Conservation (phyloP, 64 coral and sea anemone species). For the Pocillopora verrucosa region DNA sequence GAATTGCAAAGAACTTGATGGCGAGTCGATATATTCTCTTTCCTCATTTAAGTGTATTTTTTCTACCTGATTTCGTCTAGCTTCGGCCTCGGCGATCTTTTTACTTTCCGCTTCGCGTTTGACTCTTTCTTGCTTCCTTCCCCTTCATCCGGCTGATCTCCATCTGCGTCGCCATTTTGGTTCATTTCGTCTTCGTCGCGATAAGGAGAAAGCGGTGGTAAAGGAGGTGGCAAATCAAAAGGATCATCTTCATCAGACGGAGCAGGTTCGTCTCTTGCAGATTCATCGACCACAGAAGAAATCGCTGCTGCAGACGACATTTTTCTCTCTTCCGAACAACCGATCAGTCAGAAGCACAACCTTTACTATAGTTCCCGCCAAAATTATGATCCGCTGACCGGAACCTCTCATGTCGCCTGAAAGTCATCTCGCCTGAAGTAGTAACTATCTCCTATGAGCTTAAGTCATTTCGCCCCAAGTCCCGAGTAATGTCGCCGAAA, state of each 20-base stretch:
- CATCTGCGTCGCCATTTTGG: background rate
- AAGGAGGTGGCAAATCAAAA: constrained; percentile 67
- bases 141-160: background rate
- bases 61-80: constrained; percentile 70
- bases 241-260: constrained; percentile 78
- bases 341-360: too few relatives aligned
- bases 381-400: constrained; percentile 11
- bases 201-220: constrained; percentile 54
- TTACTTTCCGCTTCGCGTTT: constrained; percentile 47
- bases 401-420: too few relatives aligned
- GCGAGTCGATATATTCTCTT: too few relatives aligned
- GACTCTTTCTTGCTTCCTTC: constrained; percentile 36
- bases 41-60: too few relatives aligned
- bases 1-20: too few relatives aligned
- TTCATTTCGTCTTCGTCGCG: constrained; percentile 13
- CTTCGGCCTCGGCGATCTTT: constrained; percentile 73
- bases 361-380: background rate
- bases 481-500: too few relatives aligned
- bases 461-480: too few relatives aligned
- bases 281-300: constrained; percentile 50
- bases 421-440: too few relatives aligned
- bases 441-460: too few relatives aligned
- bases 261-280: constrained; percentile 9
- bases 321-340: background rate
- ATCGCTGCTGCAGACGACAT: constrained; percentile 38